These are phyloP conservation scores for Branchinecta lynchi DNA, from an alignment of 1,140 invertebrate species.

Conservation along the genomic window DNA sequence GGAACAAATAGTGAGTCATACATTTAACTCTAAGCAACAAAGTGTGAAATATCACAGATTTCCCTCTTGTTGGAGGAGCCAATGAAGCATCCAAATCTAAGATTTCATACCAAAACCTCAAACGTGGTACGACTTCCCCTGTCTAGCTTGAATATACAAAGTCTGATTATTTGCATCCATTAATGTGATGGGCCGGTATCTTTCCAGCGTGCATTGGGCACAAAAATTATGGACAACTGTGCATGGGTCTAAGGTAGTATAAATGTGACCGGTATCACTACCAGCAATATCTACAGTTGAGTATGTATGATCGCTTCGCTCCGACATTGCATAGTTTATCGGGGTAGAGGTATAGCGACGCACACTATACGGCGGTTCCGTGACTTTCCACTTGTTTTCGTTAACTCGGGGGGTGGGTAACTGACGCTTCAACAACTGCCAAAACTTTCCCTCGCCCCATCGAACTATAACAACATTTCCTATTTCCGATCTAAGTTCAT, in stretches of 20 bases:
- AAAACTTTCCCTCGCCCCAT: neutral
- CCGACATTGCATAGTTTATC: neutral
- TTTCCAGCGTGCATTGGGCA: neutral
- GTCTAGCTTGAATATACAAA: neutral
- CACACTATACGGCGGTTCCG: neutral
- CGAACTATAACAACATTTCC: neutral
- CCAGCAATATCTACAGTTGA: neutral
- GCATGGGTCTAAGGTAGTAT: neutral
- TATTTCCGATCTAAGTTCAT: neutral
- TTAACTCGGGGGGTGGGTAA: neutral
- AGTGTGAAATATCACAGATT: no score
- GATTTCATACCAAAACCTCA: no score
- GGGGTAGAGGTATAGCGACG: neutral
- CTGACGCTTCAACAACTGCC: neutral
- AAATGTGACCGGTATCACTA: neutral
- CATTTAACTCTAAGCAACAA: no score
- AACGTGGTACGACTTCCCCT: neutral
- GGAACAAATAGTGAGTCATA: no score
- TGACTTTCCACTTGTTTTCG: neutral
- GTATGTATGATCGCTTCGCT: neutral
- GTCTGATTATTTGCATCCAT: neutral
- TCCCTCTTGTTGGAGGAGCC: no score
- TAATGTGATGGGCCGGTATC: constrained; percentile 1
- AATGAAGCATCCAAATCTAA: no score
- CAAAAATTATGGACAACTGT: neutral